These are phyloP conservation scores for Synanthedon vespiformis DNA, from an alignment of 2,888 invertebrate species.

Conservation along the genomic window DNA sequence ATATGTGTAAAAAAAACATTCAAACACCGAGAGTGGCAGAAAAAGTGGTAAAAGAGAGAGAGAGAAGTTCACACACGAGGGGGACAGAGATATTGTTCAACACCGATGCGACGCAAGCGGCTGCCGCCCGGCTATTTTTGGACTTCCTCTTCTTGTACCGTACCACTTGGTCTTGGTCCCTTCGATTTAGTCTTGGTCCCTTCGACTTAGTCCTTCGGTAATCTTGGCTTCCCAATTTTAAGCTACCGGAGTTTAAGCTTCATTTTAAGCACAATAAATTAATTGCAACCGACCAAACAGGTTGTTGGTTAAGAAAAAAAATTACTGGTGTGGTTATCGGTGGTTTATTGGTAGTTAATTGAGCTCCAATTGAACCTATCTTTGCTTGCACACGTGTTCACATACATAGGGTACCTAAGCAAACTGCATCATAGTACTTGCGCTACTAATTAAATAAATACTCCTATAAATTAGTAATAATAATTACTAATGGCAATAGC, in stretches of 20 bases:
- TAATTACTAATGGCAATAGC: too few relatives aligned
- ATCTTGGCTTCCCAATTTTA: background rate
- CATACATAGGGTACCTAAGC: too few relatives aligned
- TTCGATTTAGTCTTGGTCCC: background rate
- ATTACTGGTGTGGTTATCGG: too few relatives aligned
- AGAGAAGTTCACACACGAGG: slow-evolving; percentile 43
- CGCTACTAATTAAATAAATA: too few relatives aligned
- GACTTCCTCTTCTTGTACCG: slow-evolving; percentile 9
- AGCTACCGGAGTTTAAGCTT: too few relatives aligned
- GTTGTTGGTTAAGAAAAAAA: too few relatives aligned
- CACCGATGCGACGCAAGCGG: slow-evolving; percentile 64
- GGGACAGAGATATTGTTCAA: slow-evolving; percentile 48
- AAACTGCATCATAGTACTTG: too few relatives aligned
- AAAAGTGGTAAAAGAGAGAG: slow-evolving; percentile 46
- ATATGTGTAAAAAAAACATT: slow-evolving; percentile 63
- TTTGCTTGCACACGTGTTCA: too few relatives aligned
- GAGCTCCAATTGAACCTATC: too few relatives aligned
- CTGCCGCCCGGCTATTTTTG: slow-evolving; percentile 64
- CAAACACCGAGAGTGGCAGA: slow-evolving; percentile 67
- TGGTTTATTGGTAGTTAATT: too few relatives aligned
- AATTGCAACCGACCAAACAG: too few relatives aligned
- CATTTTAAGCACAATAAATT: background rate
- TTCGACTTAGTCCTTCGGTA: background rate
- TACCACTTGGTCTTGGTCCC: background rate
- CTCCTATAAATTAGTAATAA: too few relatives aligned